Percentiles rank a stretch among this genome's conserved stretches.
phyloP scores from a whole-genome alignment of 2,113 vertebrate species.

The Leucoraja erinaceus region DNA sequence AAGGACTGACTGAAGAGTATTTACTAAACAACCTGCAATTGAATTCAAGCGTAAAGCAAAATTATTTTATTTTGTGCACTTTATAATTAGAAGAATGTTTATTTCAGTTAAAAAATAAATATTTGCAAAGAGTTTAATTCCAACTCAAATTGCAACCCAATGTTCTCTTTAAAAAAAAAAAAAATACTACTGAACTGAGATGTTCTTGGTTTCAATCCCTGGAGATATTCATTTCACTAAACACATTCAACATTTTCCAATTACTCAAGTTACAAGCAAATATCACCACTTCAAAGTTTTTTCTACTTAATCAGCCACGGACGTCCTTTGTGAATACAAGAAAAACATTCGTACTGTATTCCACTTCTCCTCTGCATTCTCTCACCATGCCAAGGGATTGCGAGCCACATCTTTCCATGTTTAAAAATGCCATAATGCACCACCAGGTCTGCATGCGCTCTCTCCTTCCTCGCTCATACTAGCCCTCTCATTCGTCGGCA shows the following conservation, averaged over 20 bases:
- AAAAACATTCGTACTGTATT: slow-evolving; percentile 78
- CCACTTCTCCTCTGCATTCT: slow-evolving; percentile 85
- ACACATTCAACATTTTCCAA: slow-evolving; percentile 72
- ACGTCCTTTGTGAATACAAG: slow-evolving; percentile 78
- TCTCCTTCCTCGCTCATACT: slow-evolving; percentile 84
- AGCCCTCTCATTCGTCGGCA: slow-evolving; percentile 88
- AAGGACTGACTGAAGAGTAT: neutral
- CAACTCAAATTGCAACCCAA: neutral
- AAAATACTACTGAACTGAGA: neutral
- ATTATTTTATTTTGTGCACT: neutral
- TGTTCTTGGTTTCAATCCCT: neutral
- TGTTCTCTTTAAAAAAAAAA: no score
- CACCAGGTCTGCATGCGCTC: slow-evolving; percentile 88
- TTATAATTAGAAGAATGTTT: neutral
- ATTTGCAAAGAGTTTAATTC: neutral
- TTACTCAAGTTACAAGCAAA: slow-evolving; percentile 54
- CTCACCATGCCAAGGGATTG: slow-evolving; percentile 90
- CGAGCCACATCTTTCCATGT: slow-evolving; percentile 84
- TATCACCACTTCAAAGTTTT: slow-evolving; percentile 66
- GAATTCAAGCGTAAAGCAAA: neutral
- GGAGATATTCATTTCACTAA: slow-evolving; percentile 70
- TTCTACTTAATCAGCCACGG: slow-evolving; percentile 58
- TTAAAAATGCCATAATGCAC: slow-evolving; percentile 70
- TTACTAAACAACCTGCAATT: neutral
- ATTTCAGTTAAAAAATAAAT: neutral